Conservation (phyloP, 2,888 invertebrate genomes). For the Allygus modestus region DNA sequence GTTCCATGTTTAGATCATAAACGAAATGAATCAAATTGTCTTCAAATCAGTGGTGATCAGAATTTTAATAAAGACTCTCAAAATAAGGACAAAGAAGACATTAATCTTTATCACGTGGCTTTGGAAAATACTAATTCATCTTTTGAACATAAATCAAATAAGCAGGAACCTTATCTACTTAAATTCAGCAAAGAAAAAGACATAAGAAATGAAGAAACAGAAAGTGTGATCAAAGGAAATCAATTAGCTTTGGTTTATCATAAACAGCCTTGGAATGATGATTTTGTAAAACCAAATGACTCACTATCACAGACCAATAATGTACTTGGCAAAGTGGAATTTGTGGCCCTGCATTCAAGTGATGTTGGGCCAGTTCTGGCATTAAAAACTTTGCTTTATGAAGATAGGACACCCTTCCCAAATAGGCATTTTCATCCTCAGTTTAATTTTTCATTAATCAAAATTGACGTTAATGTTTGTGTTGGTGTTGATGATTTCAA, state of each 20-base stretch:
- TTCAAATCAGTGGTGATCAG: too few species aligned
- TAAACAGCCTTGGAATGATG: background rate
- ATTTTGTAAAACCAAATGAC: background rate
- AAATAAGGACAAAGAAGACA: background rate
- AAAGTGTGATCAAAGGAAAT: background rate
- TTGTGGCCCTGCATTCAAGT: background rate
- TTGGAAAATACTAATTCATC: too few species aligned
- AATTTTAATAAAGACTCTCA: too few species aligned
- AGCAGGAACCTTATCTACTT: background rate
- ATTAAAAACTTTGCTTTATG: background rate
- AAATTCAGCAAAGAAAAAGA: too few species aligned
- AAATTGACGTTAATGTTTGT: background rate
- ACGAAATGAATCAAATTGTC: too few species aligned
- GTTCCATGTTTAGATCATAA: background rate
- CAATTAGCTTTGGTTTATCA: background rate
- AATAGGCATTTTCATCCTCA: background rate
- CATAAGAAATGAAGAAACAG: background rate
- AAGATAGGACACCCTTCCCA: background rate
- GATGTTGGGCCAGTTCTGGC: background rate
- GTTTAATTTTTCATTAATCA: background rate
- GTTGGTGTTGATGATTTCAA: background rate
- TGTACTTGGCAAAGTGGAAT: background rate
- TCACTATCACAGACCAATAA: background rate
- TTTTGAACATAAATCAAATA: background rate
- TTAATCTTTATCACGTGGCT: too few species aligned